Conservation (phyloP, 1,140 invertebrate species). For the Aphis craccivora region DNA sequence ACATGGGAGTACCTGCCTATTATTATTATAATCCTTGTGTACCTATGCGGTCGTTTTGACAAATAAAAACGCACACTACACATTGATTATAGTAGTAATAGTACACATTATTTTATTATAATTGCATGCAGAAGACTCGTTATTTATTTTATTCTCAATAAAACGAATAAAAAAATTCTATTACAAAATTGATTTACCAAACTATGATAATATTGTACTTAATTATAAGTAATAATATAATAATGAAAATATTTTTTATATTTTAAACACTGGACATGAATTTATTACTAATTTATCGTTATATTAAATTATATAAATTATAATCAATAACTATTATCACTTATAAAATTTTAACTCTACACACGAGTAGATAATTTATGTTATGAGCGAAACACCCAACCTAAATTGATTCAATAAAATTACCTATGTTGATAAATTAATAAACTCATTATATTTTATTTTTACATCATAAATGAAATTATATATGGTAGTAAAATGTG, state of each 20-base stretch:
- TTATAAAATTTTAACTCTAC: not conserved
- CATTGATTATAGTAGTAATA: not conserved
- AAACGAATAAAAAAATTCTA: too few species aligned
- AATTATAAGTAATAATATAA: not conserved
- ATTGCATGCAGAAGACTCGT: not conserved
- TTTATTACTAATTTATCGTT: not conserved
- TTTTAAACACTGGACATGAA: not conserved
- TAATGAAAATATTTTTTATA: not conserved
- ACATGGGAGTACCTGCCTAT: not conserved
- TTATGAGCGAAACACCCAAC: too few species aligned
- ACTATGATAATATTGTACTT: not conserved
- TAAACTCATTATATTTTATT: not conserved
- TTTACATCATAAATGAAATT: not conserved
- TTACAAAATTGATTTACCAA: not conserved
- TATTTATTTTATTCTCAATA: not conserved
- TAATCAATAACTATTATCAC: not conserved
- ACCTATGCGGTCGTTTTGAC: accelerated
- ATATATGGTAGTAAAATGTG: not conserved
- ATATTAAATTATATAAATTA: not conserved
- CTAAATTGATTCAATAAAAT: too few species aligned
- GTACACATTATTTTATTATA: not conserved
- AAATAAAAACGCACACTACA: not conserved
- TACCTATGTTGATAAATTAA: not conserved
- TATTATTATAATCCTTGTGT: not conserved
- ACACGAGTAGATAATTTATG: too few species aligned